Evolutionary conservation across 2,113 vertebrate genomes (phyloP).

Genomic region (Danionella cerebrum): DNA sequence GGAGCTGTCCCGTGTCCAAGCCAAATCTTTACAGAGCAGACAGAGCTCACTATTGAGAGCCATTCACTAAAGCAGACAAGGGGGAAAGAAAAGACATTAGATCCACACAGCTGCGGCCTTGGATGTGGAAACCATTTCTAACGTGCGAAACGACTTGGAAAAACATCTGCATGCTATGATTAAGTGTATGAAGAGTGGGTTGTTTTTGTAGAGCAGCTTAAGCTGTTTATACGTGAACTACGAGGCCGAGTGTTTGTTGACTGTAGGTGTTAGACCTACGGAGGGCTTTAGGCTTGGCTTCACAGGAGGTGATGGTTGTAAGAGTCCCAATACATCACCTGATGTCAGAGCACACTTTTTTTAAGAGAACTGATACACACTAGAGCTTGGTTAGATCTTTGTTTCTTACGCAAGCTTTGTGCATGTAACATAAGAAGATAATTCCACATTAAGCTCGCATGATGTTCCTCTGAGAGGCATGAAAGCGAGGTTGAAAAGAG

Average conservation of each 20-base stretch:
- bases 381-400: background rate
- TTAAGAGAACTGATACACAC: background rate
- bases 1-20: slow-evolving; percentile 19
- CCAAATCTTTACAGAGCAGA: slow-evolving; percentile 40
- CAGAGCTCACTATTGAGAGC: slow-evolving; percentile 21
- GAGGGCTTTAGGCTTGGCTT: background rate
- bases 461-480: slow-evolving; percentile 35
- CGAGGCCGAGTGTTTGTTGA: slow-evolving; percentile 3
- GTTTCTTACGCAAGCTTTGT: slow-evolving; percentile 12
- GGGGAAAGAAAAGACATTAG: slow-evolving; percentile 4
- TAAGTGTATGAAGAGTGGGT: slow-evolving; percentile 6
- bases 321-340: background rate
- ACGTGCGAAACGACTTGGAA: background rate
- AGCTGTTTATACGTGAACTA: slow-evolving; percentile 6
- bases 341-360: background rate
- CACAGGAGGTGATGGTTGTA: background rate
- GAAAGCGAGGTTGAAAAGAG: slow-evolving; percentile 28
- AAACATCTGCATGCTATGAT: slow-evolving; percentile 22
- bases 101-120: slow-evolving; percentile 32
- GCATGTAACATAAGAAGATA: slow-evolving; percentile 33
- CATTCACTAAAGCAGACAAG: background rate
- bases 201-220: background rate
- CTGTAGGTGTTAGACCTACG: background rate
- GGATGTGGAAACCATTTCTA: slow-evolving; percentile 17
- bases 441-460: slow-evolving; percentile 18